phyloP scores from a whole-genome alignment of 1,140 invertebrate genomes.

The Acromyrmex charruanus region DNA sequence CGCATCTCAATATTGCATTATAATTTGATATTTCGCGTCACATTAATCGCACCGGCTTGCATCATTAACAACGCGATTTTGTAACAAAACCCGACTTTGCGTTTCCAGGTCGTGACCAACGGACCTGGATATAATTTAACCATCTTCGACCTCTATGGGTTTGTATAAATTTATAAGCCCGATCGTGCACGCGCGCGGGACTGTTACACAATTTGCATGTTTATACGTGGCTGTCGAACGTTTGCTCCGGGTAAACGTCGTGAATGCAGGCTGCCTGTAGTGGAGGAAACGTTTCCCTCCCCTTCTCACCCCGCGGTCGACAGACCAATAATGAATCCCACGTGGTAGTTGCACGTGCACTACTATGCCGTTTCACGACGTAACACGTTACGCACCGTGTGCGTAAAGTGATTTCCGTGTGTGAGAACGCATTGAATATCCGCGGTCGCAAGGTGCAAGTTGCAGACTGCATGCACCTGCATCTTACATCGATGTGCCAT shows the following conservation, averaged over 20 bases:
- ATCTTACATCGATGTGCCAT: background rate
- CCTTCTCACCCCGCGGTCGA: background rate
- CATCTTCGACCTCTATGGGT: slow-evolving; percentile 15
- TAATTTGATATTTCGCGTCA: slow-evolving; percentile 38
- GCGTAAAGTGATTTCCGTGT: background rate
- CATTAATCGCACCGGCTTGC: slow-evolving; percentile 44
- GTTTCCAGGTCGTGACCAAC: background rate
- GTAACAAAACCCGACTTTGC: slow-evolving; percentile 44
- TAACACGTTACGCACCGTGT: background rate
- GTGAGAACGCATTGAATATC: slow-evolving; percentile 25
- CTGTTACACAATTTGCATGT: slow-evolving; percentile 59
- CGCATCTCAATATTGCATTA: slow-evolving; percentile 1
- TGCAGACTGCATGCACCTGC: slow-evolving; percentile 27
- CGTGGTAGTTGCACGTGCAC: slow-evolving; percentile 50
- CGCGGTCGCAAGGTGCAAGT: slow-evolving; percentile 24
- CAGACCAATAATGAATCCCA: slow-evolving; percentile 17
- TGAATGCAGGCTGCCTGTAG: slow-evolving; percentile 27
- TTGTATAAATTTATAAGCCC: slow-evolving; percentile 62
- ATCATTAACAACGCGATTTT: slow-evolving; percentile 55
- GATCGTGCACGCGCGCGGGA: slow-evolving; percentile 6
- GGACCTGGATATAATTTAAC: slow-evolving; percentile 60
- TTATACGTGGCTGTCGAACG: slow-evolving; percentile 47
- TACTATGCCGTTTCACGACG: slow-evolving; percentile 7
- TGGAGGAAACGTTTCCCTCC: slow-evolving; percentile 9
- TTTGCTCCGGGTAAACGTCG: slow-evolving; percentile 63